These are phyloP conservation scores for Lepus oiostolus DNA, from an alignment of 2,797 vertebrate species.

Conservation along the genomic window DNA sequence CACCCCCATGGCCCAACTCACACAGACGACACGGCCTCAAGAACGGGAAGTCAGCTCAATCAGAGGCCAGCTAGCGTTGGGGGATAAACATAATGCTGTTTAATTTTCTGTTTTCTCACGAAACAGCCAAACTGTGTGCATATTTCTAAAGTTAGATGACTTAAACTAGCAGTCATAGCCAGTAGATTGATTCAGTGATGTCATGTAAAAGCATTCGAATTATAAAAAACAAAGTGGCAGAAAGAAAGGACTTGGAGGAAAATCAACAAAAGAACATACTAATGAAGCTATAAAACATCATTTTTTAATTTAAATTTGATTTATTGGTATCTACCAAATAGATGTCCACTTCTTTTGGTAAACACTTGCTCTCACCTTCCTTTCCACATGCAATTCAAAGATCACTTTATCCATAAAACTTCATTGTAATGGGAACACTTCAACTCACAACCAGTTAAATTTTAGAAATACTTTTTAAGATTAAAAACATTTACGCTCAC, in stretches of 20 bases:
- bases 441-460: neutral
- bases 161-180: neutral
- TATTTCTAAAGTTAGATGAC: neutral
- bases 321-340: neutral
- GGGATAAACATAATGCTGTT: neutral
- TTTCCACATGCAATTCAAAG: neutral
- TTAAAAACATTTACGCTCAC: no score
- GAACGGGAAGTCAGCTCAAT: neutral
- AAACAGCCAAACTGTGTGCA: neutral
- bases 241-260: neutral
- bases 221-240: neutral
- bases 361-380: neutral
- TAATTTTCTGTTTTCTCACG: neutral
- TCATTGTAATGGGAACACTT: neutral
- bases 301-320: neutral
- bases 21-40: rapidly evolving
- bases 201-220: neutral
- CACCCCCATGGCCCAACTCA: neutral
- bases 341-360: neutral
- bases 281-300: neutral
- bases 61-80: rapidly evolving
- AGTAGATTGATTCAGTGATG: neutral
- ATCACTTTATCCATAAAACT: neutral
- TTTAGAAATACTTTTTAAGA: neutral
- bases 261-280: neutral